Evolutionary conservation across 2,797 vertebrate genomes (phyloP), one percentile per base, ranked within the genome.

Genomic region (Phalloptychus januarius): DNA sequence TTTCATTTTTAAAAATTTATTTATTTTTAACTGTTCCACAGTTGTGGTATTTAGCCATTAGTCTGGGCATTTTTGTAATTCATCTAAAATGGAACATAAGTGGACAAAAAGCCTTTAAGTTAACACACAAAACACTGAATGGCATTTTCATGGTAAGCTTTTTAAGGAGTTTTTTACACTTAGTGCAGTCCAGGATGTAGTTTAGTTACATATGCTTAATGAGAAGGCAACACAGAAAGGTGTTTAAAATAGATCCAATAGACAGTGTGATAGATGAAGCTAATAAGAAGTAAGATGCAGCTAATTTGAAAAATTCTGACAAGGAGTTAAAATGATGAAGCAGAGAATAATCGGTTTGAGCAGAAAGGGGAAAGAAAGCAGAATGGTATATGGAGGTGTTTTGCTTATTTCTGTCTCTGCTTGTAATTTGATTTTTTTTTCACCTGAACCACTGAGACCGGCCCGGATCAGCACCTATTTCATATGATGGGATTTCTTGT

Each of bases 401-500:
- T 89, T 90, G 83, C 82, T 91, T 93, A 90, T 92, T 92, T 90
- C 83, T 81, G 78, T 87, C 86, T 88, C 81, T 84, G 80, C 67
- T 58, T 71, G 77, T 86, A 91, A 92, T 92, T 69, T 85, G 87
- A 89, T 67, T 40, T 67, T 93, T 50, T 90, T 93, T 91, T 89
- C 78, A 89, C 85, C 71, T 72, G 80, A 91, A 91, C 88, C 78
- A 50, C 82, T 83, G 82, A 91, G 92, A 92, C 83, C 85, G 85
- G 80, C 82, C 76, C 84, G 81, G 80, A 90, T 84, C 87, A 93
- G 82, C 83, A 87, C 86, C 86, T 86, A 88, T 92, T 93, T 87
- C 88, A 85, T 87, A 90, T 90, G 87, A 92, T 91, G 88, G 89
- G 89, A 93, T 91, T 92, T 80, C 86, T 83, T 83, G 79, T 82